Percentiles rank a stretch among this genome's conserved stretches.
Conservation (phyloP, 2,113 vertebrate genomes). For the Melierax canorus region DNA sequence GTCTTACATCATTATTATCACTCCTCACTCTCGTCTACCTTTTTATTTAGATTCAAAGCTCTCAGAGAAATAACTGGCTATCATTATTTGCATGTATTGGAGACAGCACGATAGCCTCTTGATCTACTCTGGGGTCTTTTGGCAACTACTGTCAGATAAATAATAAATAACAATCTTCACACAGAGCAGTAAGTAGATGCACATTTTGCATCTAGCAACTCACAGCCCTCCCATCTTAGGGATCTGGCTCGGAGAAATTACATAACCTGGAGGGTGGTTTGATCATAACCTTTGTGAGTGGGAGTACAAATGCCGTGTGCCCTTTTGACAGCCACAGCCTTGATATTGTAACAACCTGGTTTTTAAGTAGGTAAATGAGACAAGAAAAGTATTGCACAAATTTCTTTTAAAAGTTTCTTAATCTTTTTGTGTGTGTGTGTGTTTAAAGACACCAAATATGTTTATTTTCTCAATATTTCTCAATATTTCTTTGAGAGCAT, state of each 20-base stretch:
- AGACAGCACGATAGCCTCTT: background rate
- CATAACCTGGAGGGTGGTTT: background rate
- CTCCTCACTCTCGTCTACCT: background rate
- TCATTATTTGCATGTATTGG: fast-evolving
- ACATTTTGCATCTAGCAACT: background rate
- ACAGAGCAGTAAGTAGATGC: background rate
- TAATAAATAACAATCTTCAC: background rate
- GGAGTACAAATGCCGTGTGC: background rate
- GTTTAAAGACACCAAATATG: background rate
- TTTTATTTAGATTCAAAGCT: background rate
- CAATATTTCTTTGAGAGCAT: background rate
- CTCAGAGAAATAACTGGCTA: background rate
- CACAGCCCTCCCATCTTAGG: background rate
- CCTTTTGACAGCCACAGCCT: background rate
- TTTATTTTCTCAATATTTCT: background rate
- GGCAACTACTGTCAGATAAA: background rate
- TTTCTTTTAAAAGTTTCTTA: background rate
- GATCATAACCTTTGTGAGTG: background rate
- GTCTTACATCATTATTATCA: background rate
- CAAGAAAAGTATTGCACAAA: background rate
- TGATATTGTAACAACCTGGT: background rate
- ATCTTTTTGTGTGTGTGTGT: background rate
- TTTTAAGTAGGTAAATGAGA: background rate
- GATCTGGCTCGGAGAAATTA: background rate
- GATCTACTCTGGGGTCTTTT: background rate